Evolutionary conservation across 2,113 vertebrate species (phyloP).

Genomic region (Tetraodon nigroviridis): DNA sequence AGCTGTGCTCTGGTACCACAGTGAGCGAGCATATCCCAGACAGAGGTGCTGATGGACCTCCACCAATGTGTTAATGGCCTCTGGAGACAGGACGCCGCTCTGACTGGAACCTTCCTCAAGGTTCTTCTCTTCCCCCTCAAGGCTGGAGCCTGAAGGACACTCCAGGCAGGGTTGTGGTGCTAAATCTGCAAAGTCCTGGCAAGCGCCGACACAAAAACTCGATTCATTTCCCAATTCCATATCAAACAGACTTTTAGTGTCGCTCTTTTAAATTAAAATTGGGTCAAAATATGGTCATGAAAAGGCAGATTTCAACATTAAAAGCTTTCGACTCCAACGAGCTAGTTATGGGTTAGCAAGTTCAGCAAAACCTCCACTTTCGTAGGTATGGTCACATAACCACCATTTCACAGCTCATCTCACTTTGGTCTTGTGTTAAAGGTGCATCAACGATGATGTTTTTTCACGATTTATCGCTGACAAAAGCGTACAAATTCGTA

Average conservation of each 20-base stretch:
- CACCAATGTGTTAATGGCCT: constrained; percentile 80
- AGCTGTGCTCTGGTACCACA: constrained; percentile 82
- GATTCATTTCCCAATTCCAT: background rate
- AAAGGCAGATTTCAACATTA: too few relatives aligned
- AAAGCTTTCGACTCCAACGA: too few relatives aligned
- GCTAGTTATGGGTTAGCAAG: too few relatives aligned
- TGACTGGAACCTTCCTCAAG: constrained; percentile 33
- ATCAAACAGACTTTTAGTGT: background rate
- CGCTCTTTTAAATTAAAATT: background rate
- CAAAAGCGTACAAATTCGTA: too few relatives aligned
- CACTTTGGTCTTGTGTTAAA: too few relatives aligned
- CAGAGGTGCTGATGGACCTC: constrained; percentile 84
- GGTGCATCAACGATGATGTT: too few relatives aligned
- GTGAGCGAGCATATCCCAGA: constrained; percentile 78
- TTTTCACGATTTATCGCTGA: too few relatives aligned
- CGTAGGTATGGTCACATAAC: too few relatives aligned
- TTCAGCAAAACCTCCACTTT: too few relatives aligned
- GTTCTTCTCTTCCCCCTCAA: constrained; percentile 47
- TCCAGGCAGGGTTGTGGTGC: constrained; percentile 78
- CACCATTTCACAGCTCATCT: too few relatives aligned
- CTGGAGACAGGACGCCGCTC: constrained; percentile 65
- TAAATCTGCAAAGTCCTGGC: constrained; percentile 92
- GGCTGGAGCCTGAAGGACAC: constrained; percentile 68
- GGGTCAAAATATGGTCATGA: too few relatives aligned
- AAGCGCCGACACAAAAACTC: background rate